Evolutionary conservation across 2,113 vertebrate species (phyloP).

Genomic region (Takifugu bimaculatus): DNA sequence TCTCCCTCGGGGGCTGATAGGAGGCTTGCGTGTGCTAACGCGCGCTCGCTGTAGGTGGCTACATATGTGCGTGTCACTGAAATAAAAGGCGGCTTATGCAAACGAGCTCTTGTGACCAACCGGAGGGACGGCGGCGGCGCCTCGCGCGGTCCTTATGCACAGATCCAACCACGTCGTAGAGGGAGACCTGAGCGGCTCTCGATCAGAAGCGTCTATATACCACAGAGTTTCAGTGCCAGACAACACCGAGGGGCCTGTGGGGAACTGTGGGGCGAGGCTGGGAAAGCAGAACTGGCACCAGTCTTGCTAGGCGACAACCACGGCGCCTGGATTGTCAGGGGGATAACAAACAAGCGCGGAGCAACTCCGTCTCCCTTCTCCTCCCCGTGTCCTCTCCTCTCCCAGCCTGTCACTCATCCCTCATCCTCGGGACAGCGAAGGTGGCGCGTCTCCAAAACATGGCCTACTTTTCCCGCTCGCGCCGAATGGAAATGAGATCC

Average conservation of each 20-base stretch:
- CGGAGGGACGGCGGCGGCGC: constrained; percentile 21
- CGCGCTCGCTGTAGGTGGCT: constrained; percentile 42
- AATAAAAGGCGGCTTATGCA: constrained; percentile 63
- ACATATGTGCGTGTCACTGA: constrained; percentile 14
- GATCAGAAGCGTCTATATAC: too few relatives aligned
- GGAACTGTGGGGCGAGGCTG: not conserved
- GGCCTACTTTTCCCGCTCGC: constrained; percentile 62
- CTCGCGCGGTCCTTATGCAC: too few relatives aligned
- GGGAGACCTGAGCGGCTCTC: too few relatives aligned
- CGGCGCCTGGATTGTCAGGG: constrained; percentile 43
- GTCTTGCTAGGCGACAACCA: constrained; percentile 42
- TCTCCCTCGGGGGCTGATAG: constrained; percentile 40
- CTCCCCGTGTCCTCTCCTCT: constrained; percentile 15
- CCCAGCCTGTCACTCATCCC: constrained; percentile 52
- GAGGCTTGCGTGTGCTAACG: constrained; percentile 18
- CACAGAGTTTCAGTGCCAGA: too few relatives aligned
- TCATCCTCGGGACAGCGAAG: constrained; percentile 43
- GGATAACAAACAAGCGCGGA: constrained; percentile 15
- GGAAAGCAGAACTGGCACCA: not conserved
- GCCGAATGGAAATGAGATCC: constrained; percentile 54
- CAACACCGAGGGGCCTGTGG: too few relatives aligned
- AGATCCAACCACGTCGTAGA: too few relatives aligned
- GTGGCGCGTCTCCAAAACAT: constrained; percentile 44
- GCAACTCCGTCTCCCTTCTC: constrained; percentile 13
- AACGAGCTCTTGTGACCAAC: constrained; percentile 54